These are phyloP conservation scores for Leucophora obtusa DNA, from an alignment of 2,888 invertebrate genomes.

Conservation along the genomic window DNA sequence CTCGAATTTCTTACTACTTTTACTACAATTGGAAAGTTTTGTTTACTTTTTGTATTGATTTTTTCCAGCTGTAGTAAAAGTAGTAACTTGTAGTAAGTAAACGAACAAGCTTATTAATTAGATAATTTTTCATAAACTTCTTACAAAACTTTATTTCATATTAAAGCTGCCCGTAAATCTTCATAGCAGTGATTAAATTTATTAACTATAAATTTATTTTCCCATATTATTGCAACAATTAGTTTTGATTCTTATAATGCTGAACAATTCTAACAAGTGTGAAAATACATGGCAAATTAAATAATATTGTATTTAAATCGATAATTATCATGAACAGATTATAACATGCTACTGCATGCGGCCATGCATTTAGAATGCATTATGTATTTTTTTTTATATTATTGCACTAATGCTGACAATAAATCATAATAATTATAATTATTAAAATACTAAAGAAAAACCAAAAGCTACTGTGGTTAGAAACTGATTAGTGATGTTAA, in stretches of 20 bases:
- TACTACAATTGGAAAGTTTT: no score
- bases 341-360: conserved; percentile 5
- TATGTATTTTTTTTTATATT: conserved; percentile 16
- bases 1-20: no score
- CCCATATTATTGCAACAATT: conserved; percentile 20
- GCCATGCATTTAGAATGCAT: conserved; percentile 21
- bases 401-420: conserved; percentile 48
- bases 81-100: no score
- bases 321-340: conserved; percentile 50
- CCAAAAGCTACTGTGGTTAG: conserved; percentile 10
- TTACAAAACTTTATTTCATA: not conserved
- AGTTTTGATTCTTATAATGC: conserved; percentile 33
- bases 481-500: not conserved
- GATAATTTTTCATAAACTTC: no score
- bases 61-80: no score
- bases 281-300: conserved; percentile 61
- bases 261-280: conserved; percentile 59
- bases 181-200: not conserved
- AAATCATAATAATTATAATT: conserved; percentile 61
- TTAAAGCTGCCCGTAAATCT: not conserved
- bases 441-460: conserved; percentile 31
- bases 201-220: not conserved
- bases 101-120: no score
- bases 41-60: no score
- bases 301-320: conserved; percentile 54